Conservation (phyloP, 2,113 vertebrate genomes). For the Pseudorectes ferrugineus region DNA sequence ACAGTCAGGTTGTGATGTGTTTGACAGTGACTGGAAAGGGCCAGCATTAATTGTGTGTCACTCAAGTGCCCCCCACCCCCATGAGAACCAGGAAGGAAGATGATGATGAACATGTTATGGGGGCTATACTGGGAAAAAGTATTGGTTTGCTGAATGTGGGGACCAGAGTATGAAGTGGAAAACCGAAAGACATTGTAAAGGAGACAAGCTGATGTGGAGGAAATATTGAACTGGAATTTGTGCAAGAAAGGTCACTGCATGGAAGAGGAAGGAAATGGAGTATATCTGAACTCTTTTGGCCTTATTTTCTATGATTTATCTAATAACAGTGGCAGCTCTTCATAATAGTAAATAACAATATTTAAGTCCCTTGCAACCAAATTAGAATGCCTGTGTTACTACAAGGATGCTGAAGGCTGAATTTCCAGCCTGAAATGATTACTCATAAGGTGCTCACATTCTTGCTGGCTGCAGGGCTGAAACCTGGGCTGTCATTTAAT, state of each 20-base stretch:
- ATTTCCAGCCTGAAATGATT: conserved; percentile 31
- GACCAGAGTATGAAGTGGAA: not conserved
- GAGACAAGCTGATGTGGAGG: not conserved
- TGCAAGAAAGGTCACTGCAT: not conserved
- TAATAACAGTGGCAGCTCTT: not conserved
- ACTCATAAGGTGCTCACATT: not conserved
- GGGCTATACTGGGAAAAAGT: not conserved
- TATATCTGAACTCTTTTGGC: not conserved
- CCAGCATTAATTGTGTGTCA: not conserved
- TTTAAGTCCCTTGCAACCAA: not conserved
- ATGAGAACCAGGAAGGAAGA: not conserved
- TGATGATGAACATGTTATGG: not conserved
- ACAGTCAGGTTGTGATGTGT: not conserved
- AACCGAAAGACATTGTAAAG: not conserved
- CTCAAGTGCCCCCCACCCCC: accelerated
- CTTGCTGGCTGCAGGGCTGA: not conserved
- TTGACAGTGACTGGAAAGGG: not conserved
- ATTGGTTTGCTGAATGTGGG: not conserved
- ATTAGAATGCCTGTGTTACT: not conserved
- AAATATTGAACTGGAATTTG: not conserved
- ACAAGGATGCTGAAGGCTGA: not conserved
- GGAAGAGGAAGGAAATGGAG: not conserved
- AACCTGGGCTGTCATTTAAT: not conserved
- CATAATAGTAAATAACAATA: not conserved
- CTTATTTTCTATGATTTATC: not conserved